phyloP scores from a whole-genome alignment of 1,140 invertebrate species.

The Drosophila paulistorum region DNA sequence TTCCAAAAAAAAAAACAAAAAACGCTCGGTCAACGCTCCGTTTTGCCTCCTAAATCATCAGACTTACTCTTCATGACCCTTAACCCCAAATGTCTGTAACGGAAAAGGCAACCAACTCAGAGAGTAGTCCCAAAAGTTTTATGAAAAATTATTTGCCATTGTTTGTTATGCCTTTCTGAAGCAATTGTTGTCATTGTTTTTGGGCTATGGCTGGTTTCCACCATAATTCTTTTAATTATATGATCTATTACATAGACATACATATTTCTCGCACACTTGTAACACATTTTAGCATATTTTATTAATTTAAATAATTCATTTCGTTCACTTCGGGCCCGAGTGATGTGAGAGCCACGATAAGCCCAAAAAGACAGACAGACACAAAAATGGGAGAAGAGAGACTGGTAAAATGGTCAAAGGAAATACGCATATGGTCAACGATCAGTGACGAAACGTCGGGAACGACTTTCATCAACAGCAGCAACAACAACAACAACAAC shows the following conservation, averaged over 20 bases:
- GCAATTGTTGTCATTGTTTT: slow-evolving; percentile 63
- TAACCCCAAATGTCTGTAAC: slow-evolving; percentile 27
- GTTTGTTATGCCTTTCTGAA: slow-evolving; percentile 35
- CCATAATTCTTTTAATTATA: slow-evolving; percentile 82
- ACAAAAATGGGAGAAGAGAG: not conserved
- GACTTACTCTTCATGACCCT: slow-evolving; percentile 24
- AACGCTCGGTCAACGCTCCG: slow-evolving; percentile 32
- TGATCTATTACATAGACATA: slow-evolving; percentile 70
- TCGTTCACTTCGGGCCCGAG: slow-evolving; percentile 38
- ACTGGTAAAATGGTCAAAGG: not conserved
- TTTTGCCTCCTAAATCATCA: slow-evolving; percentile 66
- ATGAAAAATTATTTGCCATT: slow-evolving; percentile 74
- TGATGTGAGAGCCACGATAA: slow-evolving; percentile 61
- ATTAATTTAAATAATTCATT: slow-evolving; percentile 80
- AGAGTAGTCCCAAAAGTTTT: too few species aligned
- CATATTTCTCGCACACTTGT: slow-evolving; percentile 77
- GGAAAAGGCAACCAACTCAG: slow-evolving; percentile 44
- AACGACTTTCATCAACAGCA: slow-evolving; percentile 40
- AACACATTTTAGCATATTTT: slow-evolving; percentile 82
- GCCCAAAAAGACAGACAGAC: not conserved
- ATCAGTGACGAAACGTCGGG: slow-evolving; percentile 65
- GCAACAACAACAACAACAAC: too few species aligned
- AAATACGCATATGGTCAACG: slow-evolving; percentile 61
- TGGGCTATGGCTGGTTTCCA: slow-evolving; percentile 49
- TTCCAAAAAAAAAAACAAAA: slow-evolving; percentile 56